These are phyloP conservation scores for Tragelaphus buxtoni DNA, from an alignment of 2,113 vertebrate species.

Conservation along the genomic window DNA sequence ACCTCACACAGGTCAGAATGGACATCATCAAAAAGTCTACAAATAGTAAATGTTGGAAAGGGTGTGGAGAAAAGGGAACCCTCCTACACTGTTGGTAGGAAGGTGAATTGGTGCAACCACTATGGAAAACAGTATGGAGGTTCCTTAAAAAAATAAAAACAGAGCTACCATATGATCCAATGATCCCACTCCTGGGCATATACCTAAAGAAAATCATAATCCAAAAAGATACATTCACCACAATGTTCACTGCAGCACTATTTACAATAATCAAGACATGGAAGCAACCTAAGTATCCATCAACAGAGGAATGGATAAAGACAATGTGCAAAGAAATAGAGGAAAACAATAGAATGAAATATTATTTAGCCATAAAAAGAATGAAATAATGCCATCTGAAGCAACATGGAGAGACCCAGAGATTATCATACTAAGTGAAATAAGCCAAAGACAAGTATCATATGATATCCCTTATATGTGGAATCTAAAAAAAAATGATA, in stretches of 20 bases:
- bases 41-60: neutral
- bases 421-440: neutral
- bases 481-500: neutral
- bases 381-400: neutral
- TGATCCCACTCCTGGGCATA: neutral
- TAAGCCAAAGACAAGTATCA: neutral
- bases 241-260: neutral
- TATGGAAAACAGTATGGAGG: neutral
- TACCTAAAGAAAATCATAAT: neutral
- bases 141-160: neutral
- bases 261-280: neutral
- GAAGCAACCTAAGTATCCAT: neutral
- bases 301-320: neutral
- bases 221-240: neutral
- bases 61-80: neutral
- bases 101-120: neutral
- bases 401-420: neutral
- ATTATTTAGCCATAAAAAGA: neutral
- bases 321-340: neutral
- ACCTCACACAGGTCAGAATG: neutral
- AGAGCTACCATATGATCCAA: neutral
- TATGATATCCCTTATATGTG: neutral
- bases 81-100: neutral
- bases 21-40: neutral
- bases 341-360: neutral